Base-by-base conservation (phyloP, 2,113 vertebrate species). In the Hemicordylus capensis region DNA sequence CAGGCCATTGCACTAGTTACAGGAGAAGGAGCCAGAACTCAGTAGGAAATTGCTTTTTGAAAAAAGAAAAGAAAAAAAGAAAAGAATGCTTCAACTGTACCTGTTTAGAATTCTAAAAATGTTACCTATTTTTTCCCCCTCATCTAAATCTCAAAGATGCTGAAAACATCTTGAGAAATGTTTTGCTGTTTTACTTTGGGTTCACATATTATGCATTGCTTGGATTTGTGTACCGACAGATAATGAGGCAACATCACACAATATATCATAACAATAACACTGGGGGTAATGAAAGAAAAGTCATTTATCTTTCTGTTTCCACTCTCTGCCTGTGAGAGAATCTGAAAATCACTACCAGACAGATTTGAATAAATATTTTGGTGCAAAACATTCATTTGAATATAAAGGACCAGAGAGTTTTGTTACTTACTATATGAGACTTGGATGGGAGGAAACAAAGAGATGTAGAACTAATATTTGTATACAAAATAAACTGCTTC, bases 281-380 rank as follows among this genome's bases (percentile, higher is more conserved):
- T 88, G 31, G 83, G 93, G 76, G 91, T 85, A 95, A 93, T 90
- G 92, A 89, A 92, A 95, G 92, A 94, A 80, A 95, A 95, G 92
- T 91, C 20, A 67, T 96, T 96, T 96, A 94, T 95, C 93, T 96
- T 95, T 93, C 93, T 84, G 83, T 92, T 96, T 93, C 89, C 89
- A 78, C 89, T 94, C 91, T 95, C 92, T 91, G 92, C 89, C 81
- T 90, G 92, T 86, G 87, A 93, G 89, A 93, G 91, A 94, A 93
- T 95, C 89, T 90, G 93, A 94, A 96, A 95, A 96, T 95, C 93
- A 95, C 91, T 94, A 94, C 91, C 90, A 91, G 93, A 93, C 89
- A 86, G 63, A 89, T 95, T 91, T 95, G 93, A 96, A 96, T 95
- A 96, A 95, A 94, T 94, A 95, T 94, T 95, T 95, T 93, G 93